phyloP scores from a whole-genome alignment of 2,797 vertebrate species.

The Lacerta viridis region DNA sequence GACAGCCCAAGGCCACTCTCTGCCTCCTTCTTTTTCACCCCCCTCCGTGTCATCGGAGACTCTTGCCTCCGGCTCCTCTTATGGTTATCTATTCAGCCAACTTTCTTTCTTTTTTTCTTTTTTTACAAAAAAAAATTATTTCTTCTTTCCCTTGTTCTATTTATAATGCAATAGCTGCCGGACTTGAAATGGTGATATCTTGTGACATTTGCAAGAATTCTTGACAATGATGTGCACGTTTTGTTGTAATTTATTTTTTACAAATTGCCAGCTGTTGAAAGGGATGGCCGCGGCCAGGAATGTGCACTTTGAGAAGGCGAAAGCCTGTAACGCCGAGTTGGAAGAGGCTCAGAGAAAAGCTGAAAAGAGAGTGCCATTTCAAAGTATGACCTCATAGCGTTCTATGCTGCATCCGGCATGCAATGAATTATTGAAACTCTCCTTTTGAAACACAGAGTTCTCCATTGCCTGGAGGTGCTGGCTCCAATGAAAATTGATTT shows the following conservation, averaged over 20 bases:
- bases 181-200: constrained; percentile 12
- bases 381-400: neutral
- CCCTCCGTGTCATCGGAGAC: neutral
- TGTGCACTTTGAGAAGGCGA: constrained; percentile 24
- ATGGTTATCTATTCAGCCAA: constrained; percentile 31
- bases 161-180: neutral
- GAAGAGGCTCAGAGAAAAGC: neutral
- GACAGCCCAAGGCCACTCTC: constrained; percentile 24
- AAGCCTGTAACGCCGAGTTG: neutral
- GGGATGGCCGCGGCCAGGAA: neutral
- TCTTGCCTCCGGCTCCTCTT: constrained; percentile 23
- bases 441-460: neutral
- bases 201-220: constrained; percentile 10
- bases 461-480: constrained; percentile 3
- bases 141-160: neutral
- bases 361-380: neutral
- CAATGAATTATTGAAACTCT: neutral
- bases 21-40: neutral
- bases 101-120: neutral
- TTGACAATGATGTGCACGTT: neutral
- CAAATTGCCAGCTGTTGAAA: constrained; percentile 29
- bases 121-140: neutral
- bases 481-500: constrained; percentile 10
- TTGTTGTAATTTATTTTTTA: constrained; percentile 11
- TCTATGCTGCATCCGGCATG: neutral